Base-by-base conservation (phyloP, 2,888 invertebrate genomes). In the Bhutanitis thaidina region DNA sequence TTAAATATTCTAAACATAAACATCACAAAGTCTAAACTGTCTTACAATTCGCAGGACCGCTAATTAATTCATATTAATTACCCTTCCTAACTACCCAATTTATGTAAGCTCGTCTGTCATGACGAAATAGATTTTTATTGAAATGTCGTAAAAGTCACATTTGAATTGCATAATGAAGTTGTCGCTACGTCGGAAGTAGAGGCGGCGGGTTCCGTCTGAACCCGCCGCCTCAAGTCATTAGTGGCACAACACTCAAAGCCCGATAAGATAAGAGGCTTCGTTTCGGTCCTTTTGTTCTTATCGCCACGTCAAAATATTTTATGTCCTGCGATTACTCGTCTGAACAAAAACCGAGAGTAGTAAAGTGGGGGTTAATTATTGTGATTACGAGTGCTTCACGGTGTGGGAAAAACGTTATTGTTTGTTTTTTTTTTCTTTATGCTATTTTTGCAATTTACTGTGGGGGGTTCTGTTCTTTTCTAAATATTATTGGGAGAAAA, bases 261-360 rank as follows among this genome's bases (percentile, higher is more conserved):
- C 67, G 86, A 86, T 87, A 84, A 88, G 86, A 87, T 87, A 82
- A 80, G 66, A 54, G 52, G 49, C 55, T 60, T 60, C 45, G 38
- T 74, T 76, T 79, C 84, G 79, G 69, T 67, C 73, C 70, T 77
- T 80, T 81, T 76, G 70, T 69, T 67, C 80, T 85, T 85, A 85
- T 86, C 79, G 65, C 60, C 63, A 65, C 68, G 83, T 85, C 87
- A 84, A 83, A 87, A 86, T 85, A 86, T 82, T 86, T 87, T 82
- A 85, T 80, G 81, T 80, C 73, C 74, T 51, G 63, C 75, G 73
- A 75, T 79, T 79, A 77, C 66, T 65, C 56, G 59, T 55, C 57
- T 58, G 56, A 59, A 66, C 64, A 65, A 66, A 64, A 41, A 46
- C 34, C 43, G 35, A 38, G 47, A 37, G 47, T 34, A 30, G 38